Evolutionary conservation across 2,888 invertebrate species (phyloP), one percentile per base, ranked within the genome.

Genomic region (Dinocampus coccinellae): DNA sequence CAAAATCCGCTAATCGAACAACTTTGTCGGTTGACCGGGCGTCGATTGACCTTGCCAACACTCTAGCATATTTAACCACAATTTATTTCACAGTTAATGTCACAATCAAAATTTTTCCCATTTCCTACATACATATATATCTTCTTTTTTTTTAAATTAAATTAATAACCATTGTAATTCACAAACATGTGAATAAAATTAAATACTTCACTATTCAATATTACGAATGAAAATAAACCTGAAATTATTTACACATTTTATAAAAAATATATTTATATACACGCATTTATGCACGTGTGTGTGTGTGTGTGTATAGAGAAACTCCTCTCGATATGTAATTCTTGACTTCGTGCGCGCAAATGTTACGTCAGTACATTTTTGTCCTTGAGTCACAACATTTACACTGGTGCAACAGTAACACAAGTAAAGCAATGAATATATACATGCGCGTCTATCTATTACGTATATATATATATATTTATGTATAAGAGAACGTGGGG

Each of bases 1-100:
- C 75, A 75, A 75, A 75, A 65, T 55, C 71, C 72, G 68, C 67
- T 73, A 73, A 75, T 74, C 73, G 69, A 75, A 73, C 72, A 73
- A 70, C 69, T 73, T 74, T 70, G 68, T 70, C 73, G 66, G 66
- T 62, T 39, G 64, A 65, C 61, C 52, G 57, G 36, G 65, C 53
- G 10, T 26, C 24, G 62, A 60, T 62, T 33, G 29, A 29, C 34
- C 22, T 67, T 26, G 9, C 67, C 57, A 52, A 55, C 39, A 22
- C 9, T 58, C 39, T 57, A 29, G n/a, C n/a, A 13, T 6, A 9
- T 16, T 16, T 16, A 26, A 29, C 29, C 34, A 34, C 29, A 2
- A 16, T 58, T 7, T 42, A 42, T 16, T 53, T 16, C 9, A 20
- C 53, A 53, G 16, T 53, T 22, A 20, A n/a, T 13, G 10, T n/a